Conservation (phyloP, 2,113 vertebrate species). For the Pteronura brasiliensis region DNA sequence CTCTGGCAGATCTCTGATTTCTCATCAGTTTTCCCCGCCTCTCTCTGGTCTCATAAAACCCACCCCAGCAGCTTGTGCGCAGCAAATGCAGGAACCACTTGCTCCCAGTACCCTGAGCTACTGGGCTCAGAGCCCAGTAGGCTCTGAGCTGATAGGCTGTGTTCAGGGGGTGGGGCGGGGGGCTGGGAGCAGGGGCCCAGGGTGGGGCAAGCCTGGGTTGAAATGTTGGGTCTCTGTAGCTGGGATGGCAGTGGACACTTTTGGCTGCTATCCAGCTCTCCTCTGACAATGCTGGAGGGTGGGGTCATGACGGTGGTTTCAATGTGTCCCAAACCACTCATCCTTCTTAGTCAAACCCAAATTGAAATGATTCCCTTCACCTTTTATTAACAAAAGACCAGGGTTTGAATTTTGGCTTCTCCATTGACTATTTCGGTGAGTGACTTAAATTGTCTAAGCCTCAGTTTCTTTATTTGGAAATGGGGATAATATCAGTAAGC, state of each 20-base stretch:
- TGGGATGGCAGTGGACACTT: neutral
- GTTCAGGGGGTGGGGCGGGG: no score
- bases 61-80: neutral
- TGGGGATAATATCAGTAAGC: neutral
- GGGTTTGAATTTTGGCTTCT: neutral
- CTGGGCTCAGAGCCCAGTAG: neutral
- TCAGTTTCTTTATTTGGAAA: neutral
- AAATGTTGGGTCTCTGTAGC: neutral
- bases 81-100: neutral
- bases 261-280: neutral
- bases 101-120: neutral
- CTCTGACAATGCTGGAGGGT: neutral
- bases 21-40: neutral
- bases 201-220: neutral
- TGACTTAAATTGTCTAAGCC: neutral
- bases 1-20: slow-evolving; percentile 65
- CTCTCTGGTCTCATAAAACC: slow-evolving; percentile 52
- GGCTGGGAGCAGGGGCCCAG: neutral
- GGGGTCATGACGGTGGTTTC: neutral
- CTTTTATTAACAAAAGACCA: neutral
- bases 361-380: neutral
- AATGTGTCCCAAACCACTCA: neutral
- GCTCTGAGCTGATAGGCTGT: neutral
- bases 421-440: neutral
- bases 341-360: neutral